phyloP scores from a whole-genome alignment of 1,140 invertebrate species.

The Nylanderia fulva region DNA sequence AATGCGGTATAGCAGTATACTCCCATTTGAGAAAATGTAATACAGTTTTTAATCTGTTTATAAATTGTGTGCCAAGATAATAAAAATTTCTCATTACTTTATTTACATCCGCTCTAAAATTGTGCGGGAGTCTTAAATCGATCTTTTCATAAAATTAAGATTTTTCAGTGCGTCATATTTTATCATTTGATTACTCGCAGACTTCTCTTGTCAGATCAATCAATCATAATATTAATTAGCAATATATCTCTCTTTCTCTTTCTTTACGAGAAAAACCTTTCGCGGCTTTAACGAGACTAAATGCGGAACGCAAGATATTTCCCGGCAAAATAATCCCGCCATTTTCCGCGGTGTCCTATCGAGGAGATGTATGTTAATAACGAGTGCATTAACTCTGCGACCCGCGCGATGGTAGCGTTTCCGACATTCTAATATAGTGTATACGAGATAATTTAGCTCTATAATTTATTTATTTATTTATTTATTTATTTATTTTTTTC shows the following conservation, averaged over 20 bases:
- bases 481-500: too few species aligned
- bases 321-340: background rate
- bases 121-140: background rate
- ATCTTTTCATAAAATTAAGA: background rate
- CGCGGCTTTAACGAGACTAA: background rate
- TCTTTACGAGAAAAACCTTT: background rate
- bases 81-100: background rate
- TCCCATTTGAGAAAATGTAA: background rate
- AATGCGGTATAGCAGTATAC: background rate
- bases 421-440: conserved; percentile 23
- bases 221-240: background rate
- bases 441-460: conserved; percentile 25
- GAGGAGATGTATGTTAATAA: conserved; percentile 21
- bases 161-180: background rate
- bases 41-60: background rate
- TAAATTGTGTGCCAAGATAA: background rate
- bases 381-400: conserved; percentile 19
- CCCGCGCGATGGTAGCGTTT: background rate
- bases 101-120: background rate
- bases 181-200: background rate
- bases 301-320: conserved; percentile 7
- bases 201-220: background rate
- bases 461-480: too few species aligned
- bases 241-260: background rate
- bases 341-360: background rate